Conservation (phyloP, 2,888 invertebrate species). For the Pristionchus fissidentatus region DNA sequence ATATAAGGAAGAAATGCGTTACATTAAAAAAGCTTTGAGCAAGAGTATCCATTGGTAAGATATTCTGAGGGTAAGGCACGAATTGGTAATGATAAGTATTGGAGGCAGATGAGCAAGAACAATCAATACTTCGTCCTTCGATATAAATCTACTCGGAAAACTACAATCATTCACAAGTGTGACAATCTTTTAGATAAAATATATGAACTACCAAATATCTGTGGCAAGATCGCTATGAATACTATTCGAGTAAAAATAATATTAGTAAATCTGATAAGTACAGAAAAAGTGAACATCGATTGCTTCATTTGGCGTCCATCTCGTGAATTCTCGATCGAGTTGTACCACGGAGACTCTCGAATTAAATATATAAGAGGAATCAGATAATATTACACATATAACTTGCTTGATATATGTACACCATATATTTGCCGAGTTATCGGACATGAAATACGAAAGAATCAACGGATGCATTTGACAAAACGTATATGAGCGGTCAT, state of each 20-base stretch:
- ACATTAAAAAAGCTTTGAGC: slow-evolving; percentile 41
- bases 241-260: slow-evolving; percentile 21
- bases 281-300: not conserved
- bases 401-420: not conserved
- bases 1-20: slow-evolving; percentile 31
- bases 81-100: slow-evolving; percentile 27
- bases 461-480: not conserved
- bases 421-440: not conserved
- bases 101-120: slow-evolving; percentile 11
- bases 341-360: slow-evolving; percentile 38
- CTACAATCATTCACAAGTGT: not conserved
- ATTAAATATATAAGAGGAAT: not conserved
- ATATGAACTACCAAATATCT: not conserved
- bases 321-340: slow-evolving; percentile 39
- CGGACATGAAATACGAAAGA: not conserved
- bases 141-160: not conserved
- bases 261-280: not conserved
- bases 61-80: slow-evolving; percentile 17
- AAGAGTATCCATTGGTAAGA: slow-evolving; percentile 3
- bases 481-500: no score
- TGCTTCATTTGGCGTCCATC: slow-evolving; percentile 39
- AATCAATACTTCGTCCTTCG: slow-evolving; percentile 30
- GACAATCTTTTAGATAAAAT: slow-evolving; percentile 20
- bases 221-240: slow-evolving; percentile 13
- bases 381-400: no score